A percentile compares a stretch with the other conserved stretches of the same genome.
These are phyloP conservation scores for Antechinus stuartii DNA, from an alignment of 2,113 vertebrate genomes.

Conservation along the genomic window DNA sequence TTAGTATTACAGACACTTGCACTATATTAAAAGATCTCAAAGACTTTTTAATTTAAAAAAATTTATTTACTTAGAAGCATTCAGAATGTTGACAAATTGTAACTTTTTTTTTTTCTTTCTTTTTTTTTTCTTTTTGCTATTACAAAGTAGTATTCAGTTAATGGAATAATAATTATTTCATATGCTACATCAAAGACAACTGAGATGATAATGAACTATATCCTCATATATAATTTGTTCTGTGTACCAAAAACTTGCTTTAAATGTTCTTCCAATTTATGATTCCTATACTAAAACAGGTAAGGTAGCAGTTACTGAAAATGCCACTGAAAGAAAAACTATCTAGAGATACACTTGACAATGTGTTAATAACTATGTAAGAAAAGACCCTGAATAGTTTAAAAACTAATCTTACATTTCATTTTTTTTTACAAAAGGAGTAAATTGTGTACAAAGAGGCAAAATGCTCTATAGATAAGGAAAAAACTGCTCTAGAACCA, in stretches of 20 bases:
- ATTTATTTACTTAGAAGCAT: constrained; percentile 96
- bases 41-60: constrained; percentile 89
- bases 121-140: constrained; percentile 70
- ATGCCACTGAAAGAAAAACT: not conserved
- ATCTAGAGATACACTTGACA: not conserved
- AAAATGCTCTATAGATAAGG: not conserved
- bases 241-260: not conserved
- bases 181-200: not conserved
- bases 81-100: constrained; percentile 96
- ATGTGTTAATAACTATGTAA: not conserved
- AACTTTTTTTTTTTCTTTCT: constrained; percentile 80
- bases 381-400: not conserved
- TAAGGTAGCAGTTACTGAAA: not conserved
- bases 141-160: not conserved
- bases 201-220: not conserved
- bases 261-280: not conserved
- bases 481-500: not conserved
- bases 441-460: not conserved
- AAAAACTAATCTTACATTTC: not conserved
- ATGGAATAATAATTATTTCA: not conserved
- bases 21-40: not conserved
- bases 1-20: not conserved
- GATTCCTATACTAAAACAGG: not conserved
- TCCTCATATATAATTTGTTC: not conserved
- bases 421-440: not conserved